Percentiles rank a stretch among this genome's conserved stretches.
phyloP scores from a whole-genome alignment of 37 sponge, comb jelly and placozoan genomes.

The Aphrocallistes beatrix region DNA sequence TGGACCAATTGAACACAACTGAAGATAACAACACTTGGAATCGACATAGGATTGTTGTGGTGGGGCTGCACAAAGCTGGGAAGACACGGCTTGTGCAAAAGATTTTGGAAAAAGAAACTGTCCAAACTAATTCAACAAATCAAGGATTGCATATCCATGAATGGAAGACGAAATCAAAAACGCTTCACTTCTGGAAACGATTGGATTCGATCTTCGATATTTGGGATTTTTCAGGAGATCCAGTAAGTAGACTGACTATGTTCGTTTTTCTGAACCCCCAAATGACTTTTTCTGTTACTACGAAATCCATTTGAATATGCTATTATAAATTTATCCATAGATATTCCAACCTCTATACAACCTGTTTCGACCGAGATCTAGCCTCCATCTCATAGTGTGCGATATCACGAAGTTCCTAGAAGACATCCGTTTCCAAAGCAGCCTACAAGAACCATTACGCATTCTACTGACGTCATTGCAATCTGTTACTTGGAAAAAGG shows the following conservation, averaged over 20 bases:
- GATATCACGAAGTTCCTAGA: neutral
- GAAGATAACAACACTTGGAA: neutral
- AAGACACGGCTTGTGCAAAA: neutral
- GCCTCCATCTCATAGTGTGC: neutral
- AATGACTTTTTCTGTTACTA: neutral
- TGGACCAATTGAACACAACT: neutral
- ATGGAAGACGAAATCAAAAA: neutral
- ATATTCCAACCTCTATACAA: neutral
- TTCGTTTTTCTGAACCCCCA: neutral
- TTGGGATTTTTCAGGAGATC: constrained; percentile 13
- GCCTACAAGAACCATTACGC: neutral
- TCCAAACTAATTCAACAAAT: neutral
- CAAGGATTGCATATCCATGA: neutral
- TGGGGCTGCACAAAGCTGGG: neutral
- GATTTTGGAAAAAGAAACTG: neutral
- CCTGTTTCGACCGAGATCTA: neutral
- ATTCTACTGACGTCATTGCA: neutral
- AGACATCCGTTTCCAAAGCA: neutral
- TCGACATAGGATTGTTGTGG: neutral
- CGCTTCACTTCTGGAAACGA: neutral
- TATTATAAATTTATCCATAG: neutral
- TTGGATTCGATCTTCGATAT: neutral
- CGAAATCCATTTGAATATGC: neutral
- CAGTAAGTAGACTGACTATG: neutral
- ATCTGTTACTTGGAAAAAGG: neutral